phyloP scores from a whole-genome alignment of 2,113 vertebrate genomes.

The Megaceryle maxima region DNA sequence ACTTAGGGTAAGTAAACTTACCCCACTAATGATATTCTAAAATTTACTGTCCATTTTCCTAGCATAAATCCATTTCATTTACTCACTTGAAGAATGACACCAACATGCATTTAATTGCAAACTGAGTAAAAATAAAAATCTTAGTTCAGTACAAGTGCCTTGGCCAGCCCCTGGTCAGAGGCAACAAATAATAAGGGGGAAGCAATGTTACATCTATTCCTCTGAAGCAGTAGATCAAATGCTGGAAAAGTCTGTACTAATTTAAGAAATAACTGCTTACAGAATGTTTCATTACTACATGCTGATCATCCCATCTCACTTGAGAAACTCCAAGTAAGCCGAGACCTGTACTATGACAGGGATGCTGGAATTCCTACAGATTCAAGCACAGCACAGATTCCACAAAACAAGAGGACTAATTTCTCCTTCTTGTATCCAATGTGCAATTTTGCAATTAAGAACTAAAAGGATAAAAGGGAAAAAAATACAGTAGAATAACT shows the following conservation, averaged over 20 bases:
- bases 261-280: background rate
- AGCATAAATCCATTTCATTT: background rate
- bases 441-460: background rate
- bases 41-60: background rate
- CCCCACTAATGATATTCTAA: background rate
- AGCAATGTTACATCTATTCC: background rate
- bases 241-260: background rate
- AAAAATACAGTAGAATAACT: background rate
- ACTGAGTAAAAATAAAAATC: background rate
- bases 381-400: background rate
- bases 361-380: background rate
- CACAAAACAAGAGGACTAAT: background rate
- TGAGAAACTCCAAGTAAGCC: background rate
- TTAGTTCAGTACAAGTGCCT: background rate
- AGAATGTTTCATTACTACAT: background rate
- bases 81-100: background rate
- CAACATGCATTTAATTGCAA: background rate
- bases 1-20: background rate
- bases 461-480: background rate
- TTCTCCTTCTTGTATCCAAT: background rate
- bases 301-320: background rate
- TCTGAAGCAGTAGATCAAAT: background rate
- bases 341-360: background rate
- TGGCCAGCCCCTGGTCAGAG: background rate
- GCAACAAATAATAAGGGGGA: background rate